Evolutionary conservation across 1,140 invertebrate species (phyloP), one percentile per base, ranked within the genome.

Genomic region (Tigriopus japonicus): DNA sequence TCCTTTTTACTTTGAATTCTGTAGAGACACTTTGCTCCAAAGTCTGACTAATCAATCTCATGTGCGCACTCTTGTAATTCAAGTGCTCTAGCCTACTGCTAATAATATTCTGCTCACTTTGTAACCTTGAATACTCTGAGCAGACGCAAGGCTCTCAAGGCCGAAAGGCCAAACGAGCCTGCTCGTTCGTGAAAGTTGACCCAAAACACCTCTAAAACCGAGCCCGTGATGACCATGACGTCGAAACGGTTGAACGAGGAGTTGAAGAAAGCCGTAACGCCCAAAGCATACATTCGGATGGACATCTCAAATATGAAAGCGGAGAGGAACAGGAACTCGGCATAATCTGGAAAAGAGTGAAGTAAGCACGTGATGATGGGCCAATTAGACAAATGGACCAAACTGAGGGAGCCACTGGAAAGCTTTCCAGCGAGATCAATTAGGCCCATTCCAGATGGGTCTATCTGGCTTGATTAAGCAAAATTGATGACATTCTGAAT

Each of bases 121-220:
- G 83, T 85, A 52, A 85, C 80, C 83, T 99, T 98, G 77, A 99
- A 99, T 76, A 99, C 98, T 74, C 96, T 84, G 69, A 99, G 80
- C 66, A 99, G 80, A 73, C 96, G 80, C 67, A 99, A 80, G 69
- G 96, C 95, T 80, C 96, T 82, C 65, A 99, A 81, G 66, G 98
- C 95, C 70, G 94, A 98, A 69, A 99, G 83, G 73, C 96, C 96
- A 75, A 99, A 99, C 62, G 95, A 98, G 66, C 91, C 93, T 68
- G 86, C 84, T 71, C 62, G 60, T 12, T 63, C 59, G 52, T 96
- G 92, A 66, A 95, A 83, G 70, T 81, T 81, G 52, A 91, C 91
- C 92, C 93, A 99, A 67, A 99, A 84, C 63, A 99, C 95, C 81
- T 99, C 95, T 77, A 98, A 94, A 73, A 98, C 95, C 74, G 92